Conservation (phyloP, 2,797 vertebrate species). For the Bradypus variegatus region DNA sequence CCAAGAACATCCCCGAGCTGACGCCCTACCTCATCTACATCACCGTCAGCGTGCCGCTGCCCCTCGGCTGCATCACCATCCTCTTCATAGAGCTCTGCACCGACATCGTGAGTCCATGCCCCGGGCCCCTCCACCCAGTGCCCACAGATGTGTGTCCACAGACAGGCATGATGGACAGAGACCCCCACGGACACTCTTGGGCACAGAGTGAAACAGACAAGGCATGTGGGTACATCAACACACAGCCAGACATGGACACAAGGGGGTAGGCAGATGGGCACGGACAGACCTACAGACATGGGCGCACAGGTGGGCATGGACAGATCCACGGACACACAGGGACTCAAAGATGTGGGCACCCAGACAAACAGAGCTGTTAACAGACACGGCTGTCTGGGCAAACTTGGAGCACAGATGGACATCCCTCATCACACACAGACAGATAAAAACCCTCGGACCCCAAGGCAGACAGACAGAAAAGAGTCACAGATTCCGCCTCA, state of each 20-base stretch:
- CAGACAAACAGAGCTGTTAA: neutral
- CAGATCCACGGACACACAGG: neutral
- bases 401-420: neutral
- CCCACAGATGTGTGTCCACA: neutral
- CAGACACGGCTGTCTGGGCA: neutral
- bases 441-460: neutral
- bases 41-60: slow-evolving; percentile 86
- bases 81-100: slow-evolving; percentile 92
- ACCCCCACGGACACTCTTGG: neutral
- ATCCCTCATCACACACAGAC: neutral
- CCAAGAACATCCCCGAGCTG: slow-evolving; percentile 90
- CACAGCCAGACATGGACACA: neutral
- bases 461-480: neutral
- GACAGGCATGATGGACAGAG: neutral
- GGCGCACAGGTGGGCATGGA: neutral
- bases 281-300: neutral
- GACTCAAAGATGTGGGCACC: neutral
- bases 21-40: slow-evolving; percentile 91
- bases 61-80: slow-evolving; percentile 90
- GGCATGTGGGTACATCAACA: neutral
- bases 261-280: neutral
- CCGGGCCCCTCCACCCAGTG: fast-evolving
- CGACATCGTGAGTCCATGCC: slow-evolving; percentile 81
- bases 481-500: neutral
- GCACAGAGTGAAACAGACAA: neutral